Percentiles rank a stretch among this genome's conserved stretches.
Conservation (phyloP, 2,113 vertebrate genomes). For the human region DNA sequence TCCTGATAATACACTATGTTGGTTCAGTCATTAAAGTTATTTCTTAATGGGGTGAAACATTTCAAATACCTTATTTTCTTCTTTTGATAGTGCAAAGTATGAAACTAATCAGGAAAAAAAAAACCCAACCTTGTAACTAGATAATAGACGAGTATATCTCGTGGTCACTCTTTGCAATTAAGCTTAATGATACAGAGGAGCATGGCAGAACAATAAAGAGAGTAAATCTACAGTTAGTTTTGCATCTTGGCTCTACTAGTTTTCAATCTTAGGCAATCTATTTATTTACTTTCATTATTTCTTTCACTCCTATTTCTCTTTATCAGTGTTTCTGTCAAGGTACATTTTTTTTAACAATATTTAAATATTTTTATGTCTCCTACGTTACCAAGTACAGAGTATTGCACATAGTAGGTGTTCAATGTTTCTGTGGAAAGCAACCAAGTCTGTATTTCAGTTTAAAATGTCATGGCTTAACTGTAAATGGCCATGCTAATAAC, state of each 20-base stretch:
- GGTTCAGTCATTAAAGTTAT: neutral
- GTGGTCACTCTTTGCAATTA: neutral
- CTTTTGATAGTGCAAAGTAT: neutral
- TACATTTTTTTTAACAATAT: neutral
- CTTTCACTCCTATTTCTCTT: neutral
- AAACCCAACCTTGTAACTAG: neutral
- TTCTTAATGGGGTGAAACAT: neutral
- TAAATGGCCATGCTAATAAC: neutral
- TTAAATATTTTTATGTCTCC: neutral
- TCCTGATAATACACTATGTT: neutral
- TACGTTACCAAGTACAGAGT: neutral
- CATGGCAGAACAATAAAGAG: neutral
- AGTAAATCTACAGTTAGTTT: neutral
- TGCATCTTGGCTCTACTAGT: neutral
- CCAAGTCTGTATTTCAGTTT: neutral
- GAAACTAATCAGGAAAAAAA: neutral
- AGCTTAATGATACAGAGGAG: neutral
- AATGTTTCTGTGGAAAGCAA: neutral
- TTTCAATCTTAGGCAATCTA: neutral
- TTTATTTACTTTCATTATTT: neutral
- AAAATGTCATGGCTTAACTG: neutral
- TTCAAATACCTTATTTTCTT: conserved; percentile 33
- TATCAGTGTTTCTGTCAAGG: neutral
- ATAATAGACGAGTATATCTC: neutral
- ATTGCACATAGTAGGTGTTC: neutral